Evolutionary conservation across 2,797 vertebrate species (phyloP).

Genomic region (Forpus xanthops): DNA sequence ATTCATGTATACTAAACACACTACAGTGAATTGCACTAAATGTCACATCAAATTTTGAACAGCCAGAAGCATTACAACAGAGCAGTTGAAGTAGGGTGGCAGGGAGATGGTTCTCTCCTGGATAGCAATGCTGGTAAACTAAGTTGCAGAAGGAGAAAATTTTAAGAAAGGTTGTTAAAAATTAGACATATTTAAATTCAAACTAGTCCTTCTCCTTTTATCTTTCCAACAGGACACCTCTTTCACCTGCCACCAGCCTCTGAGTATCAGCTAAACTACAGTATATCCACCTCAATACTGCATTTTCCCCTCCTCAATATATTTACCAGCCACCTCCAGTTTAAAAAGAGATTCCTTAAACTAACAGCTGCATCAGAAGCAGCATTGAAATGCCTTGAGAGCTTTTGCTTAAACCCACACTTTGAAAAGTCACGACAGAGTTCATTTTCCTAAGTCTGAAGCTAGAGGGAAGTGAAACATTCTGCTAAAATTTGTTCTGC

Average conservation of each 20-base stretch:
- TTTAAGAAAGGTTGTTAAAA: not conserved
- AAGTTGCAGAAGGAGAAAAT: not conserved
- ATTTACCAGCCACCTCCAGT: slow-evolving; percentile 17
- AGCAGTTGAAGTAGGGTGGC: not conserved
- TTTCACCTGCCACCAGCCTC: not conserved
- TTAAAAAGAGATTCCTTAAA: slow-evolving; percentile 32
- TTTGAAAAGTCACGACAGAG: not conserved
- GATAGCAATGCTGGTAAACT: not conserved
- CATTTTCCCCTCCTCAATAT: not conserved
- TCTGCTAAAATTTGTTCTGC: slow-evolving; percentile 2
- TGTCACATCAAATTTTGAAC: not conserved
- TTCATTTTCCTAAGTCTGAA: not conserved
- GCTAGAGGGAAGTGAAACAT: slow-evolving; percentile 4
- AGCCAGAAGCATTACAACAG: not conserved
- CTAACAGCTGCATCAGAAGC: slow-evolving; percentile 27
- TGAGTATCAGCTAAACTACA: not conserved
- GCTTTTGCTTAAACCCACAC: slow-evolving; percentile 24
- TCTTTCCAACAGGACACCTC: not conserved
- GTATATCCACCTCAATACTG: not conserved
- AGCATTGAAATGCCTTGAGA: slow-evolving; percentile 14
- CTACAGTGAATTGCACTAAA: not conserved
- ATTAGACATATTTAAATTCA: not conserved
- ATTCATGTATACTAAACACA: not conserved
- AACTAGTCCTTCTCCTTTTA: not conserved
- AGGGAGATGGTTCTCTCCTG: accelerated